A percentile compares a stretch with the other conserved stretches of the same genome.
Conservation (phyloP, 2,797 vertebrate species). For the Enteromius paludinosus region DNA sequence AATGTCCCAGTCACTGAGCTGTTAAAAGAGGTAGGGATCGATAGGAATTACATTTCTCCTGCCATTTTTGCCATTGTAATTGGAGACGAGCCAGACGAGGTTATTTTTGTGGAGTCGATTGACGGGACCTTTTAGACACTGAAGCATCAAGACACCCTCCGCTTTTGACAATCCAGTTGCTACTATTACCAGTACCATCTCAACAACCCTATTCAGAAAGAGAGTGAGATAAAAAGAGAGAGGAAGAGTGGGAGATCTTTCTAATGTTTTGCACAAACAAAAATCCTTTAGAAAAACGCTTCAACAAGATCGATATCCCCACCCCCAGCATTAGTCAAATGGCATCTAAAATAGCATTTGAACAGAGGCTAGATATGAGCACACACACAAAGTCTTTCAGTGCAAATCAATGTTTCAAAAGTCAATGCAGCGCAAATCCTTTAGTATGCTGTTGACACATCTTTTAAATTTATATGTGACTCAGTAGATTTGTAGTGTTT, state of each 20-base stretch:
- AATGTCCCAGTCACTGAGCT: constrained; percentile 53
- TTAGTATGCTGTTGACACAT: constrained; percentile 11
- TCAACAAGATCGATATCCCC: constrained; percentile 16
- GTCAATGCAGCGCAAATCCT: background rate
- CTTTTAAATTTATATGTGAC: background rate
- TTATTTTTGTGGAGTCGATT: constrained; percentile 51
- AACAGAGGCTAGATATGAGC: constrained; percentile 15
- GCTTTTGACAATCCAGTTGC: constrained; percentile 21
- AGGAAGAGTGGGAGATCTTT: constrained; percentile 10
- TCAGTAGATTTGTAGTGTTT: background rate
- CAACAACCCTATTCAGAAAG: constrained; percentile 26
- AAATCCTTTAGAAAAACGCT: constrained; percentile 25
- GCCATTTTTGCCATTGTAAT: constrained; percentile 55
- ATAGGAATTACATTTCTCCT: constrained; percentile 64
- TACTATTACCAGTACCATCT: constrained; percentile 25
- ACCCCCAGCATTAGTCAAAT: constrained; percentile 19
- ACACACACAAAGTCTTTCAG: background rate
- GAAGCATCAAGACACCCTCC: constrained; percentile 22
- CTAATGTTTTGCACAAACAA: constrained; percentile 15
- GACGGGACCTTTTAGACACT: constrained; percentile 50
- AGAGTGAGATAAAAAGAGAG: constrained; percentile 7
- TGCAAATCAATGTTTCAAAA: background rate
- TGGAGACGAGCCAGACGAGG: constrained; percentile 51
- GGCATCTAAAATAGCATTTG: constrained; percentile 16
- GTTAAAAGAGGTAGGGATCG: constrained; percentile 63